These are phyloP conservation scores for Cheilosia soror DNA, from an alignment of 2,888 invertebrate genomes.

Conservation along the genomic window DNA sequence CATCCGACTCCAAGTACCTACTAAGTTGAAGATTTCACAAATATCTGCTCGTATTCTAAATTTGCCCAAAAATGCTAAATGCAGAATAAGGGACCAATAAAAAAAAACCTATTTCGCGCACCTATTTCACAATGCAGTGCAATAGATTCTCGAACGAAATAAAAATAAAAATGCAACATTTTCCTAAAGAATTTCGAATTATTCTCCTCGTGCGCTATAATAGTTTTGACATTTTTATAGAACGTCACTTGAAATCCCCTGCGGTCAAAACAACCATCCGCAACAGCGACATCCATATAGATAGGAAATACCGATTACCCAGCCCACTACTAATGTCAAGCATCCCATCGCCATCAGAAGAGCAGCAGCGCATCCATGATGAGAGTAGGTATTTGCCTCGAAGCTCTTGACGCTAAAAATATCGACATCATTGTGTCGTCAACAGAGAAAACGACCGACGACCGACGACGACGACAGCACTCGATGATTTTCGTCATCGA, in stretches of 20 bases:
- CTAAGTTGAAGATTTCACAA: no score
- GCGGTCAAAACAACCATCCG: neutral
- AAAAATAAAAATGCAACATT: neutral
- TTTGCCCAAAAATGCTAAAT: no score
- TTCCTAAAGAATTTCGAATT: neutral
- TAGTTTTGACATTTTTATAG: neutral
- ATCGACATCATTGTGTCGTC: conserved; percentile 23
- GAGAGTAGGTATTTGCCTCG: conserved; percentile 27
- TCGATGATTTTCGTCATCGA: conserved; percentile 56
- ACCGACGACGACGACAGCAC: conserved; percentile 14
- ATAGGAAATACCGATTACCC: conserved; percentile 19
- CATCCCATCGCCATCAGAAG: conserved; percentile 11
- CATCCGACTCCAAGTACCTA: no score
- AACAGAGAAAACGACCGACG: conserved; percentile 1
- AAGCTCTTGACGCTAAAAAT: conserved; percentile 60
- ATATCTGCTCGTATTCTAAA: no score
- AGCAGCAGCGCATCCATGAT: conserved; percentile 1
- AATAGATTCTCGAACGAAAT: neutral
- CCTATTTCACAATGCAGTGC: neutral
- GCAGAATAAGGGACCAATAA: neutral
- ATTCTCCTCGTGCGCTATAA: neutral
- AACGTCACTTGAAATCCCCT: conserved; percentile 3
- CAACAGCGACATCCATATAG: conserved; percentile 7
- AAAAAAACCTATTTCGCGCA: neutral
- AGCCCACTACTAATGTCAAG: conserved; percentile 45